Evolutionary conservation across 2,113 vertebrate species (phyloP).

Genomic region (Axis porcinus): DNA sequence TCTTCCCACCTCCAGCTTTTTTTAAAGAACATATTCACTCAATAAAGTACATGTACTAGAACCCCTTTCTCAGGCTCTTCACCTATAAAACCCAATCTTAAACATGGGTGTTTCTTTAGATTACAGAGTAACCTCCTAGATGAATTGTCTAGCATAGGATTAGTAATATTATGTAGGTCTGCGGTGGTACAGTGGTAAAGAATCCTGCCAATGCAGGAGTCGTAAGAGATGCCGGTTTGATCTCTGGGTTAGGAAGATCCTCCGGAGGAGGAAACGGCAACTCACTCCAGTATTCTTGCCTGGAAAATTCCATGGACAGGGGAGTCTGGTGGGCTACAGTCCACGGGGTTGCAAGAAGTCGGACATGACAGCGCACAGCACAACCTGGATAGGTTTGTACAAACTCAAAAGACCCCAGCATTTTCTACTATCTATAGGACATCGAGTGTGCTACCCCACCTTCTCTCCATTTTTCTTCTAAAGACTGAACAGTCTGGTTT

Average conservation of each 20-base stretch:
- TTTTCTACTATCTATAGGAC: neutral
- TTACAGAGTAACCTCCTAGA: neutral
- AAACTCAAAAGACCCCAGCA: neutral
- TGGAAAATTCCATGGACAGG: neutral
- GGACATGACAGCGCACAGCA: rapidly evolving
- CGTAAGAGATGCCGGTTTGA: neutral
- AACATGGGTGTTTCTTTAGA: neutral
- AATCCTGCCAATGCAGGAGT: neutral
- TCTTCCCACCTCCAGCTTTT: neutral
- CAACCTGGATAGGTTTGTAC: neutral
- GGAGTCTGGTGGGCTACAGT: neutral
- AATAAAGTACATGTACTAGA: neutral
- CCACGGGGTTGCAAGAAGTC: neutral
- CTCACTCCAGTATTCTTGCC: neutral
- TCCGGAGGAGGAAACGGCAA: neutral
- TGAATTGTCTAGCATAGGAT: neutral
- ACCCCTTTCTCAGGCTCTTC: neutral
- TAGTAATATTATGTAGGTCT: neutral
- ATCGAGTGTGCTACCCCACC: neutral
- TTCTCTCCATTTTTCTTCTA: neutral
- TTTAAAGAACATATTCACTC: neutral
- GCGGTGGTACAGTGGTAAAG: neutral
- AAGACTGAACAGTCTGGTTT: neutral
- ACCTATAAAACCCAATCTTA: neutral
- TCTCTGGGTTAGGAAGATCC: neutral